Conservation (phyloP, 1,140 invertebrate genomes). For the Chrysomallon squamiferum region DNA sequence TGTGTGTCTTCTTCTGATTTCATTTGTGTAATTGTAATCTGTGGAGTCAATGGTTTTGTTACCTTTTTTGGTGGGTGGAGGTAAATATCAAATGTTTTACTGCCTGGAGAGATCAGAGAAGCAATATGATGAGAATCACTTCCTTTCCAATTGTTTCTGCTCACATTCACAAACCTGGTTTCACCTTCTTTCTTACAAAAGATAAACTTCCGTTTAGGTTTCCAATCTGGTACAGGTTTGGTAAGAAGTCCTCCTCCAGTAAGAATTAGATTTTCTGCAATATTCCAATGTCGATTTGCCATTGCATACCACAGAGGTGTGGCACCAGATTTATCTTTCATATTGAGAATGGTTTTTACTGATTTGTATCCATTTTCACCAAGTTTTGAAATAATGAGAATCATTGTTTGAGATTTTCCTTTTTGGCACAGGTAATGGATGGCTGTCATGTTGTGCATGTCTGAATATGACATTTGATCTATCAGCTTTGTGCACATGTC, state of each 20-base stretch:
- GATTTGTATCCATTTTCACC: neutral
- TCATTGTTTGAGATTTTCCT: neutral
- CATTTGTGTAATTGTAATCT: too few species aligned
- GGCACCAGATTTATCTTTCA: neutral
- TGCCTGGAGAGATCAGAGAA: neutral
- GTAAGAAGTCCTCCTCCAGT: neutral
- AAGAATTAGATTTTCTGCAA: neutral
- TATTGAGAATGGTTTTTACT: neutral
- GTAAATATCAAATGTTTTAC: neutral
- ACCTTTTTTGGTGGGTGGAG: too few species aligned
- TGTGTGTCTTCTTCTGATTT: too few species aligned
- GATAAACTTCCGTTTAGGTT: neutral
- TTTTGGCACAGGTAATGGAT: neutral
- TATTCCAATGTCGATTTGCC: neutral
- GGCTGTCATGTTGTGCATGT: neutral
- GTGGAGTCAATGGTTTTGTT: too few species aligned
- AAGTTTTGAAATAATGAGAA: neutral
- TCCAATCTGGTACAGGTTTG: neutral
- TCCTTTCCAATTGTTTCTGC: too few species aligned
- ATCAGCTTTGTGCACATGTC: too few species aligned
- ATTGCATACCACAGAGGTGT: slow-evolving; percentile 2
- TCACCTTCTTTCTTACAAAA: neutral
- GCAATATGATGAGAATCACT: too few species aligned
- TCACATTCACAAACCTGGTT: neutral
- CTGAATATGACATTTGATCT: too few species aligned